Conservation (phyloP, 2,888 invertebrate species). For the Trachelus troglodyta region DNA sequence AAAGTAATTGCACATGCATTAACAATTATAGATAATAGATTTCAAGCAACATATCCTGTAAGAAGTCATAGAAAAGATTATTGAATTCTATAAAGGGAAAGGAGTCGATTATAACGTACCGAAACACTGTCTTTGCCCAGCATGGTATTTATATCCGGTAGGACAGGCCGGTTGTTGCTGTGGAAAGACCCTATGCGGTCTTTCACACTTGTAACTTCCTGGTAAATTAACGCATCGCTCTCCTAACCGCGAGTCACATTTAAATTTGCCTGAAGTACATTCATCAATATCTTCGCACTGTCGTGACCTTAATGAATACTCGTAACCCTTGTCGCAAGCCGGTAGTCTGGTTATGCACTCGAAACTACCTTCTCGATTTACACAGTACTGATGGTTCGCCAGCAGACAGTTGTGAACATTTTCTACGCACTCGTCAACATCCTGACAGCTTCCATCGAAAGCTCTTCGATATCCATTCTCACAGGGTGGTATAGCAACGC, state of each 20-base stretch:
- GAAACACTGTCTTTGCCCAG: constrained; percentile 45
- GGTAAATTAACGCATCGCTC: constrained; percentile 70
- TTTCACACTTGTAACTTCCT: constrained; percentile 67
- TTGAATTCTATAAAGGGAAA: background rate
- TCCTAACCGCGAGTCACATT: constrained; percentile 60
- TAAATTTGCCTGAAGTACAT: constrained; percentile 61
- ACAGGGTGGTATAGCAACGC: constrained; percentile 46
- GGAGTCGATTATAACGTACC: constrained; percentile 36
- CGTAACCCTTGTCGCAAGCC: constrained; percentile 50
- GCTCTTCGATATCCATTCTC: constrained; percentile 44
- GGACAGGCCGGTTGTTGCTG: constrained; percentile 54
- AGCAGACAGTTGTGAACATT: constrained; percentile 62
- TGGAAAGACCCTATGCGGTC: constrained; percentile 14
- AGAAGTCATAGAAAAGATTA: background rate
- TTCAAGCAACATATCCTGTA: background rate
- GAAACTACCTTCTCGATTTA: constrained; percentile 67
- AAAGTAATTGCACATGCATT: background rate
- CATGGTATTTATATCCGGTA: constrained; percentile 60
- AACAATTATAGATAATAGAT: background rate
- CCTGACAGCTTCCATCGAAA: constrained; percentile 71
- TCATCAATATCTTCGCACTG: constrained; percentile 70
- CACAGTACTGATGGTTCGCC: constrained; percentile 60
- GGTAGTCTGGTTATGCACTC: constrained; percentile 62
- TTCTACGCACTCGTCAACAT: constrained; percentile 77
- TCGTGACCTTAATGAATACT: constrained; percentile 45